Percentiles rank a stretch among this genome's conserved stretches.
These are phyloP conservation scores for Dasysyrphus tricinctus DNA, from an alignment of 2,888 invertebrate genomes.

Conservation along the genomic window DNA sequence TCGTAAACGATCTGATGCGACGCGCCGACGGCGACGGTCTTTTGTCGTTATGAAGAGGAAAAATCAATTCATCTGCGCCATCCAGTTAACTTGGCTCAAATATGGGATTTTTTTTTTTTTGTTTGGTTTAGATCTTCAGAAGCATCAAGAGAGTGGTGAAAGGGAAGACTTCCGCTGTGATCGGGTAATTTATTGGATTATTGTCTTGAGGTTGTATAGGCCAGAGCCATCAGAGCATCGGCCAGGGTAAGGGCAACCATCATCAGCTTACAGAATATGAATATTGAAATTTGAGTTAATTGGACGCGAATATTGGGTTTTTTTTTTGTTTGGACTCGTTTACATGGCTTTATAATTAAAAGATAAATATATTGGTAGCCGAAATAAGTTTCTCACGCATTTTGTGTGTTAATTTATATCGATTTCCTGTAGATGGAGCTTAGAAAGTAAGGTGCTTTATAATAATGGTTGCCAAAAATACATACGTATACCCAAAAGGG, in stretches of 20 bases:
- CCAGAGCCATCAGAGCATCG: not conserved
- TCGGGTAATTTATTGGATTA: constrained; percentile 62
- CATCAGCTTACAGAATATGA: constrained; percentile 49
- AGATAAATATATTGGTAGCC: constrained; percentile 22
- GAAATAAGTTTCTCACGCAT: constrained; percentile 32
- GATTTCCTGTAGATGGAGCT: constrained; percentile 26
- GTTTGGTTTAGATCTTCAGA: not conserved
- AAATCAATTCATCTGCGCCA: constrained; percentile 29
- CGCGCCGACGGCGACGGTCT: not conserved
- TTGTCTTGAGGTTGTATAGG: constrained; percentile 25
- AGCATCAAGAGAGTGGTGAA: constrained; percentile 14
- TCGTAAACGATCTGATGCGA: constrained; percentile 41
- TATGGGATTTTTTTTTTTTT: not conserved
- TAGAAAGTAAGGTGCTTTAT: constrained; percentile 28
- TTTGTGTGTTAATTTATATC: not conserved
- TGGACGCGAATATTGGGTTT: constrained; percentile 63
- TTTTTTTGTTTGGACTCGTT: constrained; percentile 32
- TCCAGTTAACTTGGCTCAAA: not conserved
- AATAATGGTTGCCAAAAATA: constrained; percentile 22
- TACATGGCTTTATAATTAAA: constrained; percentile 35
- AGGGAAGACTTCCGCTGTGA: constrained; percentile 62
- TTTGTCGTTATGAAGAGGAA: constrained; percentile 28
- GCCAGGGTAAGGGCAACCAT: not conserved
- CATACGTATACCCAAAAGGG: not conserved
- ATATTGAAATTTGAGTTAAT: constrained; percentile 66